Percentiles rank a stretch among this genome's conserved stretches.
These are phyloP conservation scores for Boulengeromyrus knoepffleri DNA, from an alignment of 2,113 vertebrate genomes.

Conservation along the genomic window DNA sequence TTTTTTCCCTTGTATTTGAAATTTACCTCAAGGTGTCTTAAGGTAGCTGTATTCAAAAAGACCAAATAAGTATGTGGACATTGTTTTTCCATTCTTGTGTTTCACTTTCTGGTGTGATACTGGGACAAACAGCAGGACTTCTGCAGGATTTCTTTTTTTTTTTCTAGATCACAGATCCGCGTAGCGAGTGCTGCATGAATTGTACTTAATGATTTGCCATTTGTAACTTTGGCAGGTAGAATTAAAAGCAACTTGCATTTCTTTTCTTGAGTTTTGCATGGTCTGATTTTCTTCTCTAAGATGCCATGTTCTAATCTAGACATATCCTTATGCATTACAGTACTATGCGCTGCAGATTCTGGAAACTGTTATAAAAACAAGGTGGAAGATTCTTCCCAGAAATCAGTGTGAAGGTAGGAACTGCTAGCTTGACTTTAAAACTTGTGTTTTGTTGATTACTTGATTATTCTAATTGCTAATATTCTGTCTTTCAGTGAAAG, in stretches of 20 bases:
- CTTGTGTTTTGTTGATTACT: not conserved
- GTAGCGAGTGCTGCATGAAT: conserved; percentile 68
- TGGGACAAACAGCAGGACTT: conserved; percentile 85
- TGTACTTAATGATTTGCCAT: conserved; percentile 26
- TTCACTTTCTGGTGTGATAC: conserved; percentile 79
- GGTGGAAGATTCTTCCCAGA: conserved; percentile 96
- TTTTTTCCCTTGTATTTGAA: not conserved
- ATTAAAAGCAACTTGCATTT: conserved; percentile 45
- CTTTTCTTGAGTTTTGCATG: conserved; percentile 11
- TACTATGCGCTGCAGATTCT: conserved; percentile 97
- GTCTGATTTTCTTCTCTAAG: not conserved
- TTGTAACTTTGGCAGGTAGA: conserved; percentile 46
- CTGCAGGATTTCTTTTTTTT: conserved; percentile 46
- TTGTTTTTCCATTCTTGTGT: conserved; percentile 38
- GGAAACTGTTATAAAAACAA: conserved; percentile 96
- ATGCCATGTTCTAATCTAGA: not conserved
- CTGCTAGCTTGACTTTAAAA: not conserved
- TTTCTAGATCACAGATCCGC: conserved; percentile 44
- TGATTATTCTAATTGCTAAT: not conserved
- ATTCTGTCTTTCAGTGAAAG: not conserved
- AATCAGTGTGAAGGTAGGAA: conserved; percentile 92
- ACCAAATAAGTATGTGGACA: not conserved
- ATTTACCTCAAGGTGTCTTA: not conserved
- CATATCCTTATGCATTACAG: conserved; percentile 71
- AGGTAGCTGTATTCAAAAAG: not conserved